Conservation (phyloP, 2,113 vertebrate species). For the Athene noctua region DNA sequence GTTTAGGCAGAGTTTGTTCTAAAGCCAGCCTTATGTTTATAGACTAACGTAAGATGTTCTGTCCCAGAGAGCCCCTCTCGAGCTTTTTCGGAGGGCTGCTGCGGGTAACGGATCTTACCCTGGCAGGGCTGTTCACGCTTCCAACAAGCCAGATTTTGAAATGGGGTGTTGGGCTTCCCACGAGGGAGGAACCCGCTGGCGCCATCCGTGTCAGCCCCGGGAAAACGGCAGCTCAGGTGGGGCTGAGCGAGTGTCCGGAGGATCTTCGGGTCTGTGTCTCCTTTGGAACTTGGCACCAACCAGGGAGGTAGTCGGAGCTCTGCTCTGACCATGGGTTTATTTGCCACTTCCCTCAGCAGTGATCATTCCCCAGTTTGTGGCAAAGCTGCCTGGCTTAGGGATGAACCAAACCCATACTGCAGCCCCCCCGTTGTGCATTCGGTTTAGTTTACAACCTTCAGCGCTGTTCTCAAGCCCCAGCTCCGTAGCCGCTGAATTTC, state of each 20-base stretch:
- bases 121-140: background rate
- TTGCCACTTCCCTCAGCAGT: background rate
- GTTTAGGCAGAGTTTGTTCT: background rate
- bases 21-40: background rate
- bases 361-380: background rate
- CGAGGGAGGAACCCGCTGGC: background rate
- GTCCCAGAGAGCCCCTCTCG: background rate
- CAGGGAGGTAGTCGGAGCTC: background rate
- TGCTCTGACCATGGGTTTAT: background rate
- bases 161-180: background rate
- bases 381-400: background rate
- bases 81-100: background rate
- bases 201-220: rapidly evolving
- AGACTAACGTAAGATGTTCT: background rate
- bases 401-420: no score
- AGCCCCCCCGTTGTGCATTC: background rate
- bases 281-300: background rate
- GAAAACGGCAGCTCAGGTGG: background rate
- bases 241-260: background rate
- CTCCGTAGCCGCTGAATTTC: background rate
- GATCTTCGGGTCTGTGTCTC: background rate
- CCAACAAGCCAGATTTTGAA: background rate
- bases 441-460: background rate
- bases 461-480: background rate
- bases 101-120: background rate